Conservation (phyloP, 2,113 vertebrate genomes). For the Halichoerus grypus region DNA sequence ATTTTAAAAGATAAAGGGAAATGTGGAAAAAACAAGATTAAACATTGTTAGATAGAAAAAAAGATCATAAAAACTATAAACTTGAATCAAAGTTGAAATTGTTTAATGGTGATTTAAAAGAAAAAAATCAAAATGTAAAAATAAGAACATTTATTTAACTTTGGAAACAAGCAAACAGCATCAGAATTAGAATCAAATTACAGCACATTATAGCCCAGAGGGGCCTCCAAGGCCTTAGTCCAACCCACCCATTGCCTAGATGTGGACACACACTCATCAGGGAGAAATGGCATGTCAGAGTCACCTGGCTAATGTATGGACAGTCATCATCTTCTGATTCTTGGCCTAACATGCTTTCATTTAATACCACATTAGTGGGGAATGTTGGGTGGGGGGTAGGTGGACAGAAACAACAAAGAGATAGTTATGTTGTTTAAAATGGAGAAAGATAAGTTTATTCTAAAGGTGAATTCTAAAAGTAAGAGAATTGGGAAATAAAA, state of each 20-base stretch:
- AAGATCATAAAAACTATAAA: conserved; percentile 6
- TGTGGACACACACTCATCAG: background rate
- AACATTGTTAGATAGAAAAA: background rate
- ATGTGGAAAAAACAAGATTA: background rate
- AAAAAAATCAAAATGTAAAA: conserved; percentile 21
- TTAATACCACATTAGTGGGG: background rate
- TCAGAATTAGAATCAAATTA: background rate
- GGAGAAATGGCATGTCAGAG: background rate
- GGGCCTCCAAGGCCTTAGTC: background rate
- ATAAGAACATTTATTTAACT: background rate
- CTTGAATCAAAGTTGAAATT: conserved; percentile 28
- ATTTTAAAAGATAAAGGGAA: conserved; percentile 6
- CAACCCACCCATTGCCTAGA: background rate
- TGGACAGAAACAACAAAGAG: background rate
- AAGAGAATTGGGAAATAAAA: background rate
- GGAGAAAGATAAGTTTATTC: background rate
- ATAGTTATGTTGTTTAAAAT: background rate
- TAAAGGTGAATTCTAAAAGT: conserved; percentile 8
- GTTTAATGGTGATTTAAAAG: conserved; percentile 39
- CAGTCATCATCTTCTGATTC: background rate
- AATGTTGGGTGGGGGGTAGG: background rate
- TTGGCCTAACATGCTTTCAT: background rate
- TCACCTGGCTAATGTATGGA: background rate
- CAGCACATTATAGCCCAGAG: background rate
- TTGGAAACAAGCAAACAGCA: background rate